Conservation (phyloP, 1,140 invertebrate genomes). For the Drosophila rufa region DNA sequence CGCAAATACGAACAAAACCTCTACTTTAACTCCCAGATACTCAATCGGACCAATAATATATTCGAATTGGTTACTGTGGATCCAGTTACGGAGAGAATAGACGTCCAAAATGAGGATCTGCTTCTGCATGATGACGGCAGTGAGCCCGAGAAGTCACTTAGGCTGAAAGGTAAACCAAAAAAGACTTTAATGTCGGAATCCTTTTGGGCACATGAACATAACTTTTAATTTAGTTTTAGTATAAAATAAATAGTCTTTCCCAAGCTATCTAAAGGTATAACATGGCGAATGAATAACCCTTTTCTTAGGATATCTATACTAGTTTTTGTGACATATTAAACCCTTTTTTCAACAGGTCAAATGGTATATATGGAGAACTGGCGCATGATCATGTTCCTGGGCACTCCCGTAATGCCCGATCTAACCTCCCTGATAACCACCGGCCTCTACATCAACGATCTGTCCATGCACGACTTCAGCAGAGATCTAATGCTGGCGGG, state of each 20-base stretch:
- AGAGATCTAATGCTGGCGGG: conserved; percentile 98
- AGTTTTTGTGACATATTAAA: not conserved
- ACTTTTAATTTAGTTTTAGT: not conserved
- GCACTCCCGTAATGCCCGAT: conserved; percentile 97
- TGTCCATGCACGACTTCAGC: conserved; percentile 99
- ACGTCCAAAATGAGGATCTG: conserved; percentile 87
- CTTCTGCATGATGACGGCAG: conserved; percentile 88
- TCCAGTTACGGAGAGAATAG: conserved; percentile 89
- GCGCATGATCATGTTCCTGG: conserved; percentile 98
- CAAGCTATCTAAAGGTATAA: not conserved
- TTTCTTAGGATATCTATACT: not conserved
- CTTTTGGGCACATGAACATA: not conserved
- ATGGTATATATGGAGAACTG: conserved; percentile 99
- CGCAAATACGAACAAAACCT: not conserved
- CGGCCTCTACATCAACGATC: conserved; percentile 98
- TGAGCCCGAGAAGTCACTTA: conserved; percentile 89
- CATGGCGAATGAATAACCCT: not conserved
- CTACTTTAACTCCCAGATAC: conserved; percentile 89
- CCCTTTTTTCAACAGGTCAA: conserved; percentile 88
- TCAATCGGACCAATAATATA: conserved; percentile 97
- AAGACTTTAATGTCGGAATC: not conserved
- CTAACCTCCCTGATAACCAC: conserved; percentile 93
- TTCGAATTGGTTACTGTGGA: conserved; percentile 97
- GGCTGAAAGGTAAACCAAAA: conserved; percentile 90
- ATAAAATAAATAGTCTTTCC: not conserved